These are phyloP conservation scores for Protaetia brevitarsis DNA, from an alignment of 1,140 invertebrate genomes.

Conservation along the genomic window DNA sequence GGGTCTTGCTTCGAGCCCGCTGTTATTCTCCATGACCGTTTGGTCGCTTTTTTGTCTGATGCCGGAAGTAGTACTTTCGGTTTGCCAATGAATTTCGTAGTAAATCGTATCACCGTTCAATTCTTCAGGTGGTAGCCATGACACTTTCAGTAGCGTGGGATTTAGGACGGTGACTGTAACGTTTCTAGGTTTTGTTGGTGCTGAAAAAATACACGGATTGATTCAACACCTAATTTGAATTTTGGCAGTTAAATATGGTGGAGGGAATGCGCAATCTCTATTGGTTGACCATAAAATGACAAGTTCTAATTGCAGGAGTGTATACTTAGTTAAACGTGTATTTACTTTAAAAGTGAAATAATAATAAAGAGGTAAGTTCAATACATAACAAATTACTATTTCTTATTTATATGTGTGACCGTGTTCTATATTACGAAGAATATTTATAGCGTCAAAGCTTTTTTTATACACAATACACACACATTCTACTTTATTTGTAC, in stretches of 20 bases:
- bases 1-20: conserved; percentile 44
- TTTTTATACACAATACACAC: no score
- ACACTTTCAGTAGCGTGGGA: conserved; percentile 67
- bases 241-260: not conserved
- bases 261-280: not conserved
- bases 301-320: no score
- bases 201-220: conserved; percentile 45
- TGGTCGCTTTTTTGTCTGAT: conserved; percentile 48
- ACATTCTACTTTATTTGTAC: no score
- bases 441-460: no score
- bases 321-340: no score
- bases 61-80: conserved; percentile 52
- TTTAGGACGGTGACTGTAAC: conserved; percentile 64
- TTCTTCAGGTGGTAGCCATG: conserved; percentile 66
- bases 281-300: no score
- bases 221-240: not conserved
- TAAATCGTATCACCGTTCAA: conserved; percentile 67
- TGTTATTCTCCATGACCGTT: conserved; percentile 48
- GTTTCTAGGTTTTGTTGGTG: conserved; percentile 69
- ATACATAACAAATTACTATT: no score
- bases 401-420: no score
- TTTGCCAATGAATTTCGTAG: conserved; percentile 78
- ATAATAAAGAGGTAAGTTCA: no score
- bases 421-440: no score
- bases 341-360: no score